These are phyloP conservation scores for Deilephila porcellus DNA, from an alignment of 2,888 invertebrate genomes.

Conservation along the genomic window DNA sequence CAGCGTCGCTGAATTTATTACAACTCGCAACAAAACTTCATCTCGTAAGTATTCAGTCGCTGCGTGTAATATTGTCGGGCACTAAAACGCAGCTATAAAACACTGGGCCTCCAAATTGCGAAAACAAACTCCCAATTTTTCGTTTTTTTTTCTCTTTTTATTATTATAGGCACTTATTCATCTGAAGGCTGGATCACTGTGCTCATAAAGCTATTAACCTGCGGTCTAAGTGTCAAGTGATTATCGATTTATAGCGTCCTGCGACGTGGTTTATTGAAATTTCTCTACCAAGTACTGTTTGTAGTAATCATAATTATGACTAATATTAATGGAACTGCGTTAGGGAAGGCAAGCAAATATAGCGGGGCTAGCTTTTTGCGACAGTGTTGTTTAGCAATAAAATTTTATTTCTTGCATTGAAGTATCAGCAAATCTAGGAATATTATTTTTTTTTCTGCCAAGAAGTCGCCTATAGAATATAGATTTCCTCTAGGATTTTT, in stretches of 20 bases:
- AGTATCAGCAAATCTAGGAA: not conserved
- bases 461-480: no score
- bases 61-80: constrained; percentile 41
- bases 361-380: not conserved
- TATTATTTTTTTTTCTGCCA: not conserved
- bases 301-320: no score
- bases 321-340: not conserved
- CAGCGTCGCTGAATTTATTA: constrained; percentile 29
- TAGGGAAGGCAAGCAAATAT: not conserved
- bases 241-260: constrained; percentile 6
- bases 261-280: not conserved
- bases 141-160: constrained; percentile 46
- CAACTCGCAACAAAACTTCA: constrained; percentile 2
- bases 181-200: constrained; percentile 49
- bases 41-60: constrained; percentile 40
- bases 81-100: constrained; percentile 50
- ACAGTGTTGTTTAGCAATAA: not conserved
- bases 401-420: not conserved
- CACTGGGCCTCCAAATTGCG: constrained; percentile 46
- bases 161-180: constrained; percentile 55
- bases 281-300: no score
- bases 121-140: constrained; percentile 48
- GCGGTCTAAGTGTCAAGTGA: constrained; percentile 42
- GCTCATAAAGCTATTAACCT: constrained; percentile 45
- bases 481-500: no score